A percentile compares a stretch with the other conserved stretches of the same genome.
Evolutionary conservation across 2,888 invertebrate genomes (phyloP).

Genomic region (Hydroisotoma schaefferi): DNA sequence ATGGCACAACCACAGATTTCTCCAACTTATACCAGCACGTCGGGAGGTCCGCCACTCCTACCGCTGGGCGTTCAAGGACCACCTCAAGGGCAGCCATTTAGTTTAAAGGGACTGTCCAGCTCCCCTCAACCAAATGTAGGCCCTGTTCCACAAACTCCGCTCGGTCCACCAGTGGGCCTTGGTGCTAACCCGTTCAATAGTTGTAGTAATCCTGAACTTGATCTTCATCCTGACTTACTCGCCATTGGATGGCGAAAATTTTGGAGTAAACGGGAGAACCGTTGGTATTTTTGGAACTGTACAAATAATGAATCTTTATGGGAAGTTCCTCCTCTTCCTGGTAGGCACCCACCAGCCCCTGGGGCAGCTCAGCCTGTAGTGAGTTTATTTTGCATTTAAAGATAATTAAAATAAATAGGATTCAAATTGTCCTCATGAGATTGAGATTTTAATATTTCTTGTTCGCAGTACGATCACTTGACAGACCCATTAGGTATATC

Average conservation of each 20-base stretch:
- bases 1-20: slow-evolving; percentile 7
- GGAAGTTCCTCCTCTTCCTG: slow-evolving; percentile 77
- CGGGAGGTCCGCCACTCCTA: too few relatives aligned
- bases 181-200: slow-evolving; percentile 52
- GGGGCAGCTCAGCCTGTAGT: slow-evolving; percentile 14
- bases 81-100: slow-evolving; percentile 21
- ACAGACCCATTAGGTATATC: slow-evolving; percentile 84
- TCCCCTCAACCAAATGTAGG: slow-evolving; percentile 9
- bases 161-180: slow-evolving; percentile 46
- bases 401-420: not conserved
- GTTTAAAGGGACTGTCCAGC: slow-evolving; percentile 15
- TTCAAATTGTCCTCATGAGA: not conserved
- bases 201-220: slow-evolving; percentile 50
- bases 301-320: slow-evolving; percentile 92
- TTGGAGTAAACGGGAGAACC: slow-evolving; percentile 92
- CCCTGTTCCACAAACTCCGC: slow-evolving; percentile 26
- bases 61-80: slow-evolving; percentile 8
- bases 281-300: slow-evolving; percentile 96
- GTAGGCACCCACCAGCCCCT: slow-evolving; percentile 29
- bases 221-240: slow-evolving; percentile 64
- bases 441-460: not conserved
- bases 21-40: slow-evolving; percentile 10
- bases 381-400: slow-evolving; percentile 3
- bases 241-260: slow-evolving; percentile 95
- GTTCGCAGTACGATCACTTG: slow-evolving; percentile 73